A percentile compares a stretch with the other conserved stretches of the same genome.
These are phyloP conservation scores for Cerceris rybyensis DNA, from an alignment of 2,888 invertebrate genomes.

Conservation along the genomic window DNA sequence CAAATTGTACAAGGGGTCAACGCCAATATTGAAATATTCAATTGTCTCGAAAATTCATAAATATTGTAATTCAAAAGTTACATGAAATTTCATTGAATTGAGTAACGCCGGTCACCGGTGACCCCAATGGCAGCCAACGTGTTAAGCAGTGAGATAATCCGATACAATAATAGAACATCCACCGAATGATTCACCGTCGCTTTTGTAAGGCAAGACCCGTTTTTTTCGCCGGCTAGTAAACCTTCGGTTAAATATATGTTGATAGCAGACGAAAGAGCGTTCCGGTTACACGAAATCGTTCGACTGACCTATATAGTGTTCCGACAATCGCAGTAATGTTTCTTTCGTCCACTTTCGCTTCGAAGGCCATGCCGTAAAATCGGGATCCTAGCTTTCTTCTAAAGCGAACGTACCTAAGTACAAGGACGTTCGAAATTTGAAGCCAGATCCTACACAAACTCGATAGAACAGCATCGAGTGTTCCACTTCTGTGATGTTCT, in stretches of 20 bases:
- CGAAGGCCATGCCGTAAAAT: constrained; percentile 34
- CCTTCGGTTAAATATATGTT: neutral
- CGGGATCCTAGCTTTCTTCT: constrained; percentile 36
- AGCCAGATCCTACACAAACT: constrained; percentile 2
- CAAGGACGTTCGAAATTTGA: constrained; percentile 16
- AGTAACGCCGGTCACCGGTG: too few species aligned
- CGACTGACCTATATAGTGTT: constrained; percentile 47
- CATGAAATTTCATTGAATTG: too few species aligned
- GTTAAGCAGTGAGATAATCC: too few species aligned
- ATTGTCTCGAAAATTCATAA: too few species aligned
- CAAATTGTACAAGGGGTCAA: too few species aligned
- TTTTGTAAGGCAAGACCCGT: neutral
- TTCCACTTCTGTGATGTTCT: too few species aligned
- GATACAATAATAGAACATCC: neutral
- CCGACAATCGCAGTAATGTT: constrained; percentile 27
- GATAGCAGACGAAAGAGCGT: constrained; percentile 34
- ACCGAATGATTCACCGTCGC: neutral
- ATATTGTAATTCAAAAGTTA: too few species aligned
- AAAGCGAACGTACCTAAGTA: constrained; percentile 25
- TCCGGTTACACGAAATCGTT: constrained; percentile 30
- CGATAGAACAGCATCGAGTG: neutral
- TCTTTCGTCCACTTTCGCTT: constrained; percentile 39
- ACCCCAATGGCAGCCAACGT: too few species aligned
- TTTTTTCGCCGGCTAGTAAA: constrained; percentile 5
- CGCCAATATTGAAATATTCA: too few species aligned